A percentile compares a stretch with the other conserved stretches of the same genome.
phyloP scores from a whole-genome alignment of 2,797 vertebrate species.

The Austrolebias charrua region DNA sequence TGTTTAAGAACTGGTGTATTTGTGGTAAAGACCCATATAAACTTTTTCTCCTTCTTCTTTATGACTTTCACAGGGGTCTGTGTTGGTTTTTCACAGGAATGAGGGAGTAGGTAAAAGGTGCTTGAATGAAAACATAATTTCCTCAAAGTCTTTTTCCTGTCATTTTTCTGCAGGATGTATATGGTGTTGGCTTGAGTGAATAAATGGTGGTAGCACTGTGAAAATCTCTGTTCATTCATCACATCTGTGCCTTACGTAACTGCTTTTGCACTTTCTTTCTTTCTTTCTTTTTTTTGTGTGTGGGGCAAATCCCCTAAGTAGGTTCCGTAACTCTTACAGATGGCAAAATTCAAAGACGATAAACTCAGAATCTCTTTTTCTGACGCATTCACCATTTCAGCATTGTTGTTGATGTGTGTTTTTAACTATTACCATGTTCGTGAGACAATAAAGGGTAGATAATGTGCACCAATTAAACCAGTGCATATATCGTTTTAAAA shows the following conservation, averaged over 20 bases:
- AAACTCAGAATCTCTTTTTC: too few relatives aligned
- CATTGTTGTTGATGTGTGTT: too few relatives aligned
- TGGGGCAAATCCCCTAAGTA: slow-evolving; percentile 21
- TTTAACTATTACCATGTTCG: too few relatives aligned
- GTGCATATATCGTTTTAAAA: slow-evolving; percentile 27
- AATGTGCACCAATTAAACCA: slow-evolving; percentile 30
- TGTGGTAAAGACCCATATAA: slow-evolving; percentile 57
- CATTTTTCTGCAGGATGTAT: slow-evolving; percentile 62
- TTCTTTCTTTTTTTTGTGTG: not conserved
- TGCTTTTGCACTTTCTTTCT: slow-evolving; percentile 62
- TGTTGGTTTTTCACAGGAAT: slow-evolving; percentile 43
- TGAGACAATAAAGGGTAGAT: too few relatives aligned
- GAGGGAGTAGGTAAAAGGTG: slow-evolving; percentile 47
- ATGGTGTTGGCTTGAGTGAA: slow-evolving; percentile 66
- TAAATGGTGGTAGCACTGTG: slow-evolving; percentile 55
- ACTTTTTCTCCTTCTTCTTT: slow-evolving; percentile 14
- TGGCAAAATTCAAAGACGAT: slow-evolving; percentile 27
- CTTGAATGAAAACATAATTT: slow-evolving; percentile 71
- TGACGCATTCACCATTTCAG: too few relatives aligned
- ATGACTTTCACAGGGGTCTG: slow-evolving; percentile 30
- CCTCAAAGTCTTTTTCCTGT: slow-evolving; percentile 61
- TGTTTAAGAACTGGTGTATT: slow-evolving; percentile 51
- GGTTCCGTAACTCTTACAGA: slow-evolving; percentile 44
- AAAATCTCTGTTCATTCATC: slow-evolving; percentile 69
- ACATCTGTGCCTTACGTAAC: slow-evolving; percentile 59